Percentiles rank a stretch among this genome's conserved stretches.
Conservation (phyloP, 2,888 invertebrate species). For the Agrotis puta region DNA sequence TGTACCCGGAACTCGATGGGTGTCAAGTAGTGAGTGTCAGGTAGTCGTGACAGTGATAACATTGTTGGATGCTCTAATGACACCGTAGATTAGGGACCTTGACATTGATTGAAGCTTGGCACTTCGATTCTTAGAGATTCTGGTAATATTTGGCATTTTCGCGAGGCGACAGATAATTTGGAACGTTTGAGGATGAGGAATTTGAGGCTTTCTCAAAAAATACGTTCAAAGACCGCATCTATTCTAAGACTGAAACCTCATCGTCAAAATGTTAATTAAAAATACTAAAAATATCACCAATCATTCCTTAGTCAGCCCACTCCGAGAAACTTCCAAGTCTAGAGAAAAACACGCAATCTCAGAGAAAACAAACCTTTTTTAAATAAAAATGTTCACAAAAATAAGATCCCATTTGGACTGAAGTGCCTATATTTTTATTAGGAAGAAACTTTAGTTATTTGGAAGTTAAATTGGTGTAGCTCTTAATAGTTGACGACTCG, state of each 20-base stretch:
- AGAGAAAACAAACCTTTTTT: conserved; percentile 46
- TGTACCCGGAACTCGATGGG: conserved; percentile 79
- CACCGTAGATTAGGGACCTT: conserved; percentile 41
- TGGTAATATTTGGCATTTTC: not conserved
- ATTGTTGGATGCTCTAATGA: conserved; percentile 55
- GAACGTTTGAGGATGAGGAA: not conserved
- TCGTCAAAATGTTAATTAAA: not conserved
- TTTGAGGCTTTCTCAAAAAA: not conserved
- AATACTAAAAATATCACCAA: conserved; percentile 16
- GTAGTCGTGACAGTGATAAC: conserved; percentile 53
- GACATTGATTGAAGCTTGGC: conserved; percentile 2
- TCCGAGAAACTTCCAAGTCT: conserved; percentile 16
- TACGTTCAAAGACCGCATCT: not conserved
- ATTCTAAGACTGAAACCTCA: not conserved
- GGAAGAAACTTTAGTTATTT: conserved; percentile 76
- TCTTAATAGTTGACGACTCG: conserved; percentile 76
- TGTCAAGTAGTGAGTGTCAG: conserved; percentile 72
- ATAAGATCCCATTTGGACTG: conserved; percentile 48
- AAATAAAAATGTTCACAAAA: conserved; percentile 43
- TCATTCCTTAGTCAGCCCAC: conserved; percentile 15
- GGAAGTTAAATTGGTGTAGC: conserved; percentile 82
- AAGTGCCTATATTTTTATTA: conserved; percentile 65
- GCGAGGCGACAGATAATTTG: not conserved
- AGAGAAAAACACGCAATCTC: conserved; percentile 21
- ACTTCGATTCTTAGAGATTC: not conserved